These are phyloP conservation scores for Drosophila trapezifrons DNA, from an alignment of 1,140 invertebrate species.

Conservation along the genomic window DNA sequence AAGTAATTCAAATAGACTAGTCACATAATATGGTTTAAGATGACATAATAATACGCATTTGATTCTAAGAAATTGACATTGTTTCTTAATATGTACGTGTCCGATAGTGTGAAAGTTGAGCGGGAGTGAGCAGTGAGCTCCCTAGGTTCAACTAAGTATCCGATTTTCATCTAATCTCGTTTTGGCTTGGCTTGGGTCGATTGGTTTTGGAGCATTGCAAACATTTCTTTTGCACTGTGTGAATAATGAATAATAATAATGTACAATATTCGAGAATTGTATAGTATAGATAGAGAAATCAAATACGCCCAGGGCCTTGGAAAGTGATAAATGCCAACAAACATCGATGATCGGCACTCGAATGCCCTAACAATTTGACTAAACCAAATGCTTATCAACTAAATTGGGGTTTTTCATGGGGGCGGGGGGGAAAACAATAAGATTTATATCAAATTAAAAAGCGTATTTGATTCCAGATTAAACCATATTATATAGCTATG, in stretches of 20 bases:
- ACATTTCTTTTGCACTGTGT: constrained; percentile 42
- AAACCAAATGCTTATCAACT: constrained; percentile 61
- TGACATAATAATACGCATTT: constrained; percentile 72
- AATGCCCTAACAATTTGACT: constrained; percentile 65
- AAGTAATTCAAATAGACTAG: constrained; percentile 75
- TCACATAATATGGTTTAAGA: constrained; percentile 82
- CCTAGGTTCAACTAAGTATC: constrained; percentile 17
- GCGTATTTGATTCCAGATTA: constrained; percentile 80
- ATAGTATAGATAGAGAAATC: constrained; percentile 62
- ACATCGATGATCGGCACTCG: constrained; percentile 47
- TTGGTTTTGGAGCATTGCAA: constrained; percentile 49
- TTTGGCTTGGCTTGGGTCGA: constrained; percentile 18
- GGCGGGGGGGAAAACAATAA: constrained; percentile 16
- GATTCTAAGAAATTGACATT: constrained; percentile 80
- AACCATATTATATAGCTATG: constrained; percentile 78
- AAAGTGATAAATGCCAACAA: constrained; percentile 70
- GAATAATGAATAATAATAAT: constrained; percentile 21
- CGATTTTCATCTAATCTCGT: constrained; percentile 42
- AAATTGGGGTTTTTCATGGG: constrained; percentile 21
- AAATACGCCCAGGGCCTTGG: constrained; percentile 65
- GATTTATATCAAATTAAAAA: constrained; percentile 65
- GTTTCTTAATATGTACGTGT: constrained; percentile 44
- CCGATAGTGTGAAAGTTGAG: constrained; percentile 20
- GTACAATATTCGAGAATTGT: constrained; percentile 59
- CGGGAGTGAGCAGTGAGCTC: neutral